Evolutionary conservation across 92 coral and sea anemone species (phyloP).

Genomic region (Zoanthus gigantus): DNA sequence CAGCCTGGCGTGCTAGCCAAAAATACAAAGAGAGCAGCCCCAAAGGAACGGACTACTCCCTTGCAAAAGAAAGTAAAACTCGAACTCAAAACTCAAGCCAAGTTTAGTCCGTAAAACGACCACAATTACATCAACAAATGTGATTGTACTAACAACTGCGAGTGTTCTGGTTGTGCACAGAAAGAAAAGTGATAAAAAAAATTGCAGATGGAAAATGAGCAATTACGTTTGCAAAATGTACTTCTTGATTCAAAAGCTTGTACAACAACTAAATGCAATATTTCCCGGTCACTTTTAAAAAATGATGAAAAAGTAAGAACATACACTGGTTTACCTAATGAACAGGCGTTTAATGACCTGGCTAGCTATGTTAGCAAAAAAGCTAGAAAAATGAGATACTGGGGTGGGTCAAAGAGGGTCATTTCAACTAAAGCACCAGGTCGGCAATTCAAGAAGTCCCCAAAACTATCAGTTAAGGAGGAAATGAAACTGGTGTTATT

Average conservation of each 20-base stretch:
- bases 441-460: slow-evolving; percentile 44
- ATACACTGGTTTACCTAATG: slow-evolving; percentile 60
- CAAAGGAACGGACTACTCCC: slow-evolving; percentile 1
- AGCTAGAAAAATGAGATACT: slow-evolving; percentile 59
- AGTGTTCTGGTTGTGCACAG: neutral
- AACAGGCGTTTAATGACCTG: slow-evolving; percentile 46
- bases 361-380: slow-evolving; percentile 47
- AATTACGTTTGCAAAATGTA: slow-evolving; percentile 6
- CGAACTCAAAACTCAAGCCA: neutral
- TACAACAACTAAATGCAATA: slow-evolving; percentile 9
- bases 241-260: neutral
- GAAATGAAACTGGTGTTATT: slow-evolving; percentile 54
- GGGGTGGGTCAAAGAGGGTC: slow-evolving; percentile 69
- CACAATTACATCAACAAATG: slow-evolving; percentile 15
- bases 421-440: slow-evolving; percentile 42
- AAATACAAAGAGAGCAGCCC: slow-evolving; percentile 29
- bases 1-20: neutral
- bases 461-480: slow-evolving; percentile 57
- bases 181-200: neutral
- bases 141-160: neutral
- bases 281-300: slow-evolving; percentile 33
- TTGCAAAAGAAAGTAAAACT: neutral
- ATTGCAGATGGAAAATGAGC: neutral
- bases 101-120: neutral
- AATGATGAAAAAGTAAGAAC: slow-evolving; percentile 57